Base-by-base conservation (phyloP, 1,140 invertebrate genomes). In the Varroa destructor region DNA sequence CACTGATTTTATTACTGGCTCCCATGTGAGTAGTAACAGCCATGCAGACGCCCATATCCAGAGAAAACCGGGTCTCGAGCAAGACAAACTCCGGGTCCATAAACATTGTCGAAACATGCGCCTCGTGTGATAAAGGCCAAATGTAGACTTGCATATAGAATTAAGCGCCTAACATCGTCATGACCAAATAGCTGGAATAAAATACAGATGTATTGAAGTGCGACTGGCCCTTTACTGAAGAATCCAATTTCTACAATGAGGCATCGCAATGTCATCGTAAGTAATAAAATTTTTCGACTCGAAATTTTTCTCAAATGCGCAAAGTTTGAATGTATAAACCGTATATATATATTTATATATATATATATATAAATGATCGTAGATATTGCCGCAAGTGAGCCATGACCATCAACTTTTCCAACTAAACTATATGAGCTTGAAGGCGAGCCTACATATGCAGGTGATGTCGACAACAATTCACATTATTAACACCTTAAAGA, bases 1-100 rank as follows among this genome's bases (percentile, higher is more conserved):
- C 61, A 37, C 40, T 43, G 3, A 37, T 14, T 5, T 43, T 67
- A 12, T 67, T 37, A 67, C 40, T 67, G 61, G 61, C 14, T 37
- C 61, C 2, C 40, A 67, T 12, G 61, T 67, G 14, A 67, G 61
- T 1, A 67, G 61, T 12, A 67, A 12, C 10, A 67, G 40, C 61
- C 61, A 67, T 12, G 46, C 40, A 8, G 12, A 43, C 14, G 61
- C 14, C 40, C 2, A 8, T 37, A 67, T 67, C 61, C 61, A 67
- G 10, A 37, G 46, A 36, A 37, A 67, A 67, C 61, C 40, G 12
- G 61, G 40, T 5, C 10, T 12, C 40, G 8, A 67, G 40, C 36
- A 67, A 12, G 40, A 12, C 14, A 37, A 67, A 67, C 37, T 12
- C 46, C 2, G 61, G 61, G 5, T 46, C 46, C 8, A 46, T 67